Evolutionary conservation across 2,113 vertebrate species (phyloP), one percentile per base, ranked within the genome.

Genomic region (Cyrtonyx montezumae): DNA sequence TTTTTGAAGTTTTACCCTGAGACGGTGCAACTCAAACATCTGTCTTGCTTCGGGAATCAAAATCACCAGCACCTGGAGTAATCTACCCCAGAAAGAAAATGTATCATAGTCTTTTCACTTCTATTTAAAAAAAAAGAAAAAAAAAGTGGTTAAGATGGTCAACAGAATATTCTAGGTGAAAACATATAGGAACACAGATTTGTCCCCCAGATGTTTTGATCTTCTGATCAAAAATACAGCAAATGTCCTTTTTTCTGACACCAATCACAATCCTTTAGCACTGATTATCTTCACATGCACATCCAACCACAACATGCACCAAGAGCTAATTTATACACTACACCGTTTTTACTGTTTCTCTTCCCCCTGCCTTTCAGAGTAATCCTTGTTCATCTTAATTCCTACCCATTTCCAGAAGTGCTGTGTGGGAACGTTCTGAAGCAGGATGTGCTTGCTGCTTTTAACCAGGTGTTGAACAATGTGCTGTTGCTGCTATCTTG

Each of bases 71-170:
- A 62, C n/a, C 30, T 62, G 67, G 21, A 91, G 40, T 83, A 82
- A 69, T 92, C 85, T 75, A 46, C 87, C 87, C 36, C 65, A 43
- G 49, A 95, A 83, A 82, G 37, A 87, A 95, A 88, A 90, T 40
- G 43, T 89, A 80, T 70, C 84, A 61, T 61, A 93, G 25, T 51
- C 40, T 79, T 90, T 91, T 70, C 34, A 49, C 6, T 63, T 78
- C 9, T 56, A 23, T 67, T 12, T 4, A 81, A 36, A 45, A 40
- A 61, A 40, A 40, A 5, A 79, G n/a, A 42, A 40, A 61, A 37
- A 26, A 36, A 26, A 40, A 28, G 10, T 26, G 32, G 53, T 56
- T 32, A 56, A 55, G 51, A 11, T 55, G 30, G 28, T 32, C 53
- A 55, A 11, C 53, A 84, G 82, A 84, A 69, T 66, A 49, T 22